A percentile compares a stretch with the other conserved stretches of the same genome.
These are phyloP conservation scores for Urocyon cinereoargenteus DNA, from an alignment of 2,797 vertebrate species.

Conservation along the genomic window DNA sequence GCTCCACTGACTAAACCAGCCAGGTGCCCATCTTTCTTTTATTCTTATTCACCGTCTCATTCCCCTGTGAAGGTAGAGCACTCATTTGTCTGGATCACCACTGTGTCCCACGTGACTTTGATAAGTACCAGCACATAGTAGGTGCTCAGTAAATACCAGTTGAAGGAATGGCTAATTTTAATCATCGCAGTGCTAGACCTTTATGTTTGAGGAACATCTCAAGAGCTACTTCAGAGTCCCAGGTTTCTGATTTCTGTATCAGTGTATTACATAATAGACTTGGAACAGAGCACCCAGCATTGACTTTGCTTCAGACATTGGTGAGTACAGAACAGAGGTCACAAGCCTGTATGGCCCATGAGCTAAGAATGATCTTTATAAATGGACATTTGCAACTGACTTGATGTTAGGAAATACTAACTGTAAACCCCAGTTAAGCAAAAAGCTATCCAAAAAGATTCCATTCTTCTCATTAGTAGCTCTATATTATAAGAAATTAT, in stretches of 20 bases:
- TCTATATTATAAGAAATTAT: not conserved
- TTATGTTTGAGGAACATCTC: not conserved
- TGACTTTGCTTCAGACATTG: not conserved
- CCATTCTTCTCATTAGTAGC: not conserved
- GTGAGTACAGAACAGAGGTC: not conserved
- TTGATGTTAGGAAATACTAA: not conserved
- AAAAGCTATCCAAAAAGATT: not conserved
- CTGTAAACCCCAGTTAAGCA: not conserved
- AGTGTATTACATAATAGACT: not conserved
- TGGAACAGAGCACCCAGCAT: not conserved
- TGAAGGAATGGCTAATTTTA: not conserved
- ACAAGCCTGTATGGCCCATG: not conserved
- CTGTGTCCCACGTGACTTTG: not conserved
- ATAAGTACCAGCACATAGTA: not conserved
- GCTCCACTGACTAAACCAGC: not conserved
- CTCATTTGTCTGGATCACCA: not conserved
- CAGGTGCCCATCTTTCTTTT: not conserved
- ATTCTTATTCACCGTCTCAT: not conserved
- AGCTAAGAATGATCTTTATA: slow-evolving; percentile 9
- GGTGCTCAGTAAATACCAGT: not conserved
- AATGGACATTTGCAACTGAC: not conserved
- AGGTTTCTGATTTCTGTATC: not conserved
- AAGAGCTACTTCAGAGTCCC: not conserved
- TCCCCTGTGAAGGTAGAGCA: not conserved
- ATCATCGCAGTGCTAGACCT: not conserved